Percentiles rank a stretch among this genome's conserved stretches.
Conservation (phyloP, 2,113 vertebrate genomes). For the Dromiciops gliroides region DNA sequence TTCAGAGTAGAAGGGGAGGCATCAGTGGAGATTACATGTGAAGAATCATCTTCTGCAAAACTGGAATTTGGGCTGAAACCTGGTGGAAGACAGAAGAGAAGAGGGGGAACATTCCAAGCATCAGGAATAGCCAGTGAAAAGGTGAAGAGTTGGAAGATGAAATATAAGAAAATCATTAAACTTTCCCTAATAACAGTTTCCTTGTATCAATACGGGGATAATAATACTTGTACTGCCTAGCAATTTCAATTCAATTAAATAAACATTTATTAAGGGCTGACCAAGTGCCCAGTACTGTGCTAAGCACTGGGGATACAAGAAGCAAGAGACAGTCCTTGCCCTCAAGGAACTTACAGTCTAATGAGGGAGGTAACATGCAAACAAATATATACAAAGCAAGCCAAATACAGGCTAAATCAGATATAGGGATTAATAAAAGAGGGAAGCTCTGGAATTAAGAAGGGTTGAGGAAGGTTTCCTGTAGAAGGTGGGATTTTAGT, state of each 20-base stretch:
- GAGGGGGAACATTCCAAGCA: neutral
- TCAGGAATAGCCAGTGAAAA: neutral
- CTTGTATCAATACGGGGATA: neutral
- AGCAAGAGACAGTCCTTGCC: neutral
- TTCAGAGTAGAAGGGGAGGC: neutral
- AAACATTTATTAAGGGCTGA: neutral
- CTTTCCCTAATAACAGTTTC: neutral
- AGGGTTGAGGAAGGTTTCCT: neutral
- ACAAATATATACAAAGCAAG: neutral
- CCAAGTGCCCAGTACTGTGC: neutral
- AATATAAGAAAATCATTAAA: neutral
- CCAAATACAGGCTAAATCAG: neutral
- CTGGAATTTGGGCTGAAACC: neutral
- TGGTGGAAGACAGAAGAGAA: neutral
- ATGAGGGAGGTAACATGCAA: neutral
- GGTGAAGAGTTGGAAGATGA: neutral
- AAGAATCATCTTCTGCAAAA: neutral
- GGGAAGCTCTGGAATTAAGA: neutral
- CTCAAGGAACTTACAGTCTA: neutral
- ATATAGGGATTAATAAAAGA: neutral
- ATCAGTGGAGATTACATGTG: neutral
- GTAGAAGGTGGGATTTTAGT: neutral
- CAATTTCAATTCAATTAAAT: neutral
- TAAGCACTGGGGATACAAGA: neutral
- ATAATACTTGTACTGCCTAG: neutral